Conservation (phyloP, 37 sponge, comb jelly and placozoan species). For the Spongia lamella region DNA sequence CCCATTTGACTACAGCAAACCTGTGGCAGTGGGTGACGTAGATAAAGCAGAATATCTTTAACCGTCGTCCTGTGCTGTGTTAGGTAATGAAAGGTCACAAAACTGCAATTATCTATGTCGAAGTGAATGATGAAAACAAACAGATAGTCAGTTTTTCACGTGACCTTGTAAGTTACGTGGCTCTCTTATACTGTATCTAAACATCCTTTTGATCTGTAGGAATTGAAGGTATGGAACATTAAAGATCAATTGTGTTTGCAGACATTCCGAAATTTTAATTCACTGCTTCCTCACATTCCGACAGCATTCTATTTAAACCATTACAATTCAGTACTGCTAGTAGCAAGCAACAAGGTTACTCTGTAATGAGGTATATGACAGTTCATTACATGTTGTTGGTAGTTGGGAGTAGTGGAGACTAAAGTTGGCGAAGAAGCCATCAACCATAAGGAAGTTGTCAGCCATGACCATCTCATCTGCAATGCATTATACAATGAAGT, state of each 20-base stretch:
- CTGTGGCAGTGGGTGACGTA: conserved; percentile 59
- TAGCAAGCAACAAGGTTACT: conserved; percentile 69
- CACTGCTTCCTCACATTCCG: conserved; percentile 59
- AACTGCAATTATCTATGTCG: conserved; percentile 74
- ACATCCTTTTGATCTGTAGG: conserved; percentile 27
- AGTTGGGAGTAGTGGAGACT: conserved; percentile 54
- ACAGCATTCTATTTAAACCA: conserved; percentile 71
- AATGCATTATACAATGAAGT: conserved; percentile 88
- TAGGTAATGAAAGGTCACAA: conserved; percentile 81
- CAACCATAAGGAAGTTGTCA: conserved; percentile 31
- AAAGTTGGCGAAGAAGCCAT: conserved; percentile 23
- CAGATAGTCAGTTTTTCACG: conserved; percentile 85
- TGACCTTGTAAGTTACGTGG: conserved; percentile 56
- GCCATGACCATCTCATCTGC: conserved; percentile 80
- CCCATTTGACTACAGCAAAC: conserved; percentile 77
- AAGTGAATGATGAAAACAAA: conserved; percentile 43
- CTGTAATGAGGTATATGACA: neutral
- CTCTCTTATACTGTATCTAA: neutral
- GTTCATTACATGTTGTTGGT: neutral
- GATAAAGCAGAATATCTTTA: neutral
- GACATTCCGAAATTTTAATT: conserved; percentile 42
- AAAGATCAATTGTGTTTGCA: conserved; percentile 89
- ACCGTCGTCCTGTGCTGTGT: neutral
- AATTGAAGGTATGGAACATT: conserved; percentile 84
- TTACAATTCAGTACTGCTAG: conserved; percentile 55